Conservation (phyloP, 2,888 invertebrate genomes). For the Dioctria linearis region DNA sequence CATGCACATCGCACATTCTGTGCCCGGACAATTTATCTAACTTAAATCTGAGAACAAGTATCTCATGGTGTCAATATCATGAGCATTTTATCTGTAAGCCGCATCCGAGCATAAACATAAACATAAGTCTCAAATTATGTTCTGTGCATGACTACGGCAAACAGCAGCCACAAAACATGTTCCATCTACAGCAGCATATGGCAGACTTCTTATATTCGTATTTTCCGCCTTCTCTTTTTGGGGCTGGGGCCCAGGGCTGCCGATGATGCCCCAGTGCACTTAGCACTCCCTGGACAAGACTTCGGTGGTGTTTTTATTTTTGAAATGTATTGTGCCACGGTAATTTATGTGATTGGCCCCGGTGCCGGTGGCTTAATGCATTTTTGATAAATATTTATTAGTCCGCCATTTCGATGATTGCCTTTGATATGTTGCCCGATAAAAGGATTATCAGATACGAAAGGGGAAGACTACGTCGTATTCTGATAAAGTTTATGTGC, state of each 20-base stretch:
- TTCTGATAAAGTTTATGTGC: conserved; percentile 15
- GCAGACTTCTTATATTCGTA: too few relatives aligned
- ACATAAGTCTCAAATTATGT: too few relatives aligned
- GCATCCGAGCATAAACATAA: too few relatives aligned
- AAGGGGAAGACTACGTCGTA: neutral
- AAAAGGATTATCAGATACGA: conserved; percentile 37
- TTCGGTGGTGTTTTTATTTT: conserved; percentile 4
- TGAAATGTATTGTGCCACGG: conserved; percentile 27
- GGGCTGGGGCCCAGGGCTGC: neutral
- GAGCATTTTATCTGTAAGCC: too few relatives aligned
- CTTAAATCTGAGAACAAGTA: too few relatives aligned
- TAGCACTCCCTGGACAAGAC: conserved; percentile 2
- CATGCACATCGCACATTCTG: too few relatives aligned
- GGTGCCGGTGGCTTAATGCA: conserved; percentile 47
- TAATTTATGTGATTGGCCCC: conserved; percentile 33
- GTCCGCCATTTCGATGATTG: conserved; percentile 51
- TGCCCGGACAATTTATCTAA: too few relatives aligned
- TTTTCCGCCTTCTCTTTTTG: neutral
- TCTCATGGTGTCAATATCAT: too few relatives aligned
- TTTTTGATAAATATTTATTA: conserved; percentile 53
- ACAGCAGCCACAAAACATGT: too few relatives aligned
- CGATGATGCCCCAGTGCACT: conserved; percentile 1
- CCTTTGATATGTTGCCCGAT: conserved; percentile 45
- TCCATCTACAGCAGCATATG: too few relatives aligned
- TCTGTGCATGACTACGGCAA: too few relatives aligned